phyloP scores from a whole-genome alignment of 2,888 invertebrate species.

The Hyppa rectilinea region DNA sequence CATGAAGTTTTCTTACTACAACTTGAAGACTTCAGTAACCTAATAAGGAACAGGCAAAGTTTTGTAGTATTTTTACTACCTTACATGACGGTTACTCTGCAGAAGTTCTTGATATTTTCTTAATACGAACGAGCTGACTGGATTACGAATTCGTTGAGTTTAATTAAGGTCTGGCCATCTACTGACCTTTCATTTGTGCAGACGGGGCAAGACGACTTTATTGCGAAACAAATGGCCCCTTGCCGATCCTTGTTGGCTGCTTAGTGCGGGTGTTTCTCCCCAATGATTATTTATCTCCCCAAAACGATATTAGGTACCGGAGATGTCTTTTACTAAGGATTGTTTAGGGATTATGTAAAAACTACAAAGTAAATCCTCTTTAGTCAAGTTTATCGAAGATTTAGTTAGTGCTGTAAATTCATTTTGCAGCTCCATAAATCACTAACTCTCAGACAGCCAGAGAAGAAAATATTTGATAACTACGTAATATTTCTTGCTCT shows the following conservation, averaged over 20 bases:
- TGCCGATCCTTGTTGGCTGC: constrained; percentile 76
- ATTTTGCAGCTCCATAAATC: constrained; percentile 32
- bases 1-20: constrained; percentile 50
- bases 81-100: constrained; percentile 46
- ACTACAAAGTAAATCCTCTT: neutral
- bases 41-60: constrained; percentile 63
- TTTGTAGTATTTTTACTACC: constrained; percentile 61
- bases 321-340: constrained; percentile 41
- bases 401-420: constrained; percentile 12
- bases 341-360: constrained; percentile 14
- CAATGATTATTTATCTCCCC: constrained; percentile 66
- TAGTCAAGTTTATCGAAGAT: neutral
- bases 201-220: constrained; percentile 85
- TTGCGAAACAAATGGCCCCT: constrained; percentile 85
- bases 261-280: constrained; percentile 69
- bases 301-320: constrained; percentile 56
- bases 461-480: constrained; percentile 29
- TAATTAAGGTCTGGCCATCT: constrained; percentile 86
- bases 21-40: constrained; percentile 54
- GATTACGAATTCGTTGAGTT: constrained; percentile 83
- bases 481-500: constrained; percentile 28
- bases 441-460: neutral
- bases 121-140: constrained; percentile 67
- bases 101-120: constrained; percentile 68
- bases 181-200: constrained; percentile 87